These are phyloP conservation scores for Chloroclysta siterata DNA, from an alignment of 2,888 invertebrate species.

Conservation along the genomic window DNA sequence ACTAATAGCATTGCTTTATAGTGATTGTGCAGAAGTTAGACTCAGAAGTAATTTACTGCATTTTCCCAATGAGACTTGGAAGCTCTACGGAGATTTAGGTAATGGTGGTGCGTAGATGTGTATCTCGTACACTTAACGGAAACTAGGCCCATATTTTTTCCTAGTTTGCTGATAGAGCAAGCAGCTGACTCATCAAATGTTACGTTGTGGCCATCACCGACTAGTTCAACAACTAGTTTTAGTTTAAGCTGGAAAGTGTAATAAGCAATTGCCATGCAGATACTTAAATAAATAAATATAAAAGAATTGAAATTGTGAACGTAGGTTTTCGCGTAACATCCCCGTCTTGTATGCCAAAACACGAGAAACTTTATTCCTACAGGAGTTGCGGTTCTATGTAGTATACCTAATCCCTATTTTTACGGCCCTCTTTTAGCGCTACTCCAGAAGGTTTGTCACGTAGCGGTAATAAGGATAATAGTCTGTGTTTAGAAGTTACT, in stretches of 20 bases:
- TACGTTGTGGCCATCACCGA: no score
- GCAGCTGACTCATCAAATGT: no score
- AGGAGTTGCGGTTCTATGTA: slow-evolving; percentile 19
- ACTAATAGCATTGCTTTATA: slow-evolving; percentile 44
- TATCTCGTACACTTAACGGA: neutral
- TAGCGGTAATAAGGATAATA: slow-evolving; percentile 45
- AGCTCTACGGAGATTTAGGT: slow-evolving; percentile 17
- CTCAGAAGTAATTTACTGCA: slow-evolving; percentile 43
- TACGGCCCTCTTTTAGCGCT: slow-evolving; percentile 17
- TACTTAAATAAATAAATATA: no score
- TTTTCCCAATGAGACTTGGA: slow-evolving; percentile 41
- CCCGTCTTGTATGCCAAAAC: no score
- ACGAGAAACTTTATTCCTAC: neutral
- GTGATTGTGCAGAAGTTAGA: slow-evolving; percentile 39
- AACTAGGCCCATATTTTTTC: neutral
- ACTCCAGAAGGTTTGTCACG: slow-evolving; percentile 48
- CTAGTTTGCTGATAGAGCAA: no score
- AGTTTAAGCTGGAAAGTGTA: no score
- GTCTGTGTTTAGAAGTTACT: slow-evolving; percentile 42
- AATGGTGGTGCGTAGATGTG: slow-evolving; percentile 5
- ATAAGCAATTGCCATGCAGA: no score
- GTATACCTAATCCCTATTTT: neutral
- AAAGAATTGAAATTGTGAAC: no score
- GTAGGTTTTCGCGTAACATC: no score
- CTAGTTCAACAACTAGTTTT: no score